Conservation (phyloP, 2,797 vertebrate genomes). For the Spinus olivaceus region DNA sequence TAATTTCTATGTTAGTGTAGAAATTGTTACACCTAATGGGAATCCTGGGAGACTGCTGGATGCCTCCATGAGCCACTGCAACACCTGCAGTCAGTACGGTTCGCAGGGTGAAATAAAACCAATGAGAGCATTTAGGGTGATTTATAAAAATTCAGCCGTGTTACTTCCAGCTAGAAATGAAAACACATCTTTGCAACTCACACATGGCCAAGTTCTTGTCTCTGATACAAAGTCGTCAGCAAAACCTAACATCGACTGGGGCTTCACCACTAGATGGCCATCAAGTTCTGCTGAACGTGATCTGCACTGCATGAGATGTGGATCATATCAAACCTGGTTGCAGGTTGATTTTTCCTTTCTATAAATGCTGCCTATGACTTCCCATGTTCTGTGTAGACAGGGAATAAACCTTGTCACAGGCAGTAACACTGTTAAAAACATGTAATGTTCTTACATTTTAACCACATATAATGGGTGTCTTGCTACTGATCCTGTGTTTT, state of each 20-base stretch:
- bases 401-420: neutral
- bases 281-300: neutral
- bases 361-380: neutral
- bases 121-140: neutral
- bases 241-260: neutral
- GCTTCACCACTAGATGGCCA: slow-evolving; percentile 63
- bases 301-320: neutral
- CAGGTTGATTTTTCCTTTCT: neutral
- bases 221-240: neutral
- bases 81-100: neutral
- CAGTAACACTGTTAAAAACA: neutral
- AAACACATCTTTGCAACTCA: neutral
- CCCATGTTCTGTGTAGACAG: neutral
- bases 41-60: neutral
- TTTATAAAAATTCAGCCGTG: neutral
- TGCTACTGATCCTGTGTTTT: neutral
- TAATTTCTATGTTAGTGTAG: neutral
- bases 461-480: accelerated
- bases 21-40: neutral
- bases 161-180: neutral
- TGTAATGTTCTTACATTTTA: too few species aligned
- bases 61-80: neutral
- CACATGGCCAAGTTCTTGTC: neutral
- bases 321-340: neutral
- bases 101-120: neutral